phyloP scores from a whole-genome alignment of 2,888 invertebrate genomes.

The Pristionchus japonicus region DNA sequence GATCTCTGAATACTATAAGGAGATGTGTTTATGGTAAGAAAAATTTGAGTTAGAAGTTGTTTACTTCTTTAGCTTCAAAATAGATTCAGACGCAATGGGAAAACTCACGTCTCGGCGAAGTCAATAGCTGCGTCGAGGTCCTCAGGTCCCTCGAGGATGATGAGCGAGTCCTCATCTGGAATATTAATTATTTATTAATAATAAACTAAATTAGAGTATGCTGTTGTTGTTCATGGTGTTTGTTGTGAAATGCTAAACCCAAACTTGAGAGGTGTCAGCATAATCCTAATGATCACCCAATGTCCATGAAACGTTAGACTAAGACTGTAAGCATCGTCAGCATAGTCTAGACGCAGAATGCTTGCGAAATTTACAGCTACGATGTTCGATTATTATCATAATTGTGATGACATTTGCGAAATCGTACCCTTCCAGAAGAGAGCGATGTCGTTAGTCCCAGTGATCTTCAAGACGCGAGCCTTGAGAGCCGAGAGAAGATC shows the following conservation, averaged over 20 bases:
- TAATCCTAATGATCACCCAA: background rate
- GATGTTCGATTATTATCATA: too few relatives aligned
- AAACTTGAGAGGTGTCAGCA: background rate
- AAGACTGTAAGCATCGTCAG: background rate
- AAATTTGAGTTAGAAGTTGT: too few relatives aligned
- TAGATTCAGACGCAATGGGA: background rate
- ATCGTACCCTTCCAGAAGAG: conserved; percentile 21
- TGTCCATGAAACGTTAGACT: too few relatives aligned
- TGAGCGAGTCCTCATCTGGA: conserved; percentile 10
- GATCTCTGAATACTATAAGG: too few relatives aligned
- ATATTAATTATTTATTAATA: background rate
- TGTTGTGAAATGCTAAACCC: background rate
- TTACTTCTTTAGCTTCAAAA: background rate
- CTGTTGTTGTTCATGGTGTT: too few relatives aligned
- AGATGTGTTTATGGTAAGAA: too few relatives aligned
- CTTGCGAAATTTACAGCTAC: too few relatives aligned
- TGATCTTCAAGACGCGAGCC: background rate
- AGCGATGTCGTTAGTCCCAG: background rate
- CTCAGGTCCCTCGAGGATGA: background rate
- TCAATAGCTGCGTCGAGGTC: conserved; percentile 8
- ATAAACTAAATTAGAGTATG: too few relatives aligned
- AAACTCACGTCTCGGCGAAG: background rate
- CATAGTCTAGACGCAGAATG: background rate
- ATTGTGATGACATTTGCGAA: too few relatives aligned
- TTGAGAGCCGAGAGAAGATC: conserved; percentile 20